Base-by-base conservation (phyloP, 2,113 vertebrate genomes). In the Gallinago paraguaiae region DNA sequence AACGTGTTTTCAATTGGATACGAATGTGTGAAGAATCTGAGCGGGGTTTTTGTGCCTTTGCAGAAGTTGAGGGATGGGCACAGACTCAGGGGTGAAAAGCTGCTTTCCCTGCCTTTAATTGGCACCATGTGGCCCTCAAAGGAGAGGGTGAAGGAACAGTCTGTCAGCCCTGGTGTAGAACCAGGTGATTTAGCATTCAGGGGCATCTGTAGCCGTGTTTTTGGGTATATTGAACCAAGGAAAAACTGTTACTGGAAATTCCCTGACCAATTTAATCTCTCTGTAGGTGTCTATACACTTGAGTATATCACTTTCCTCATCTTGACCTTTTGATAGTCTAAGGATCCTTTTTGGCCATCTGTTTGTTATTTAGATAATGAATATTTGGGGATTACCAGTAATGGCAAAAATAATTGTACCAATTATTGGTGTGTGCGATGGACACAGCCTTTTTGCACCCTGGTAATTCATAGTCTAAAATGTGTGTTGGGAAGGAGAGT, bases 351-450 rank as follows among this genome's bases (percentile, higher is more conserved):
- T 82, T 43, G 82, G n/a, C 59, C 24, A 35, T 89, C 11, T 3
- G 10, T 54, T 81, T 80, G 69, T 93, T 48, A 39, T 68, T 80
- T 82, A 82, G 61, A 1, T 89, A 59, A 67, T 5, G 6, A 82
- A 70, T 60, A 60, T 72, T 94, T 71, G 97, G 97, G 97, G 95
- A 96, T 97, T 97, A 91, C 95, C 93, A 61, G 70, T 72, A 87
- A 60, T 74, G 77, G 77, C 67, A 54, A 6, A 77, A 86, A 61
- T 37, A 67, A 43, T 35, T 41, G 31, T 60, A 15, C 24, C 41
- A 14, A 6, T 68, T 81, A 54, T 2, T n/a, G 86, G 31, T 17
- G 46, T 53, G 68, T 48, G 64, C 24, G 22, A 3, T 43, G 11
- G 28, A 12, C 48, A 17, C 79, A 54, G n/a, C 56, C 37, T 70